These are phyloP conservation scores for Chlamydotis undulata DNA, from an alignment of 2,113 vertebrate species.

Conservation along the genomic window DNA sequence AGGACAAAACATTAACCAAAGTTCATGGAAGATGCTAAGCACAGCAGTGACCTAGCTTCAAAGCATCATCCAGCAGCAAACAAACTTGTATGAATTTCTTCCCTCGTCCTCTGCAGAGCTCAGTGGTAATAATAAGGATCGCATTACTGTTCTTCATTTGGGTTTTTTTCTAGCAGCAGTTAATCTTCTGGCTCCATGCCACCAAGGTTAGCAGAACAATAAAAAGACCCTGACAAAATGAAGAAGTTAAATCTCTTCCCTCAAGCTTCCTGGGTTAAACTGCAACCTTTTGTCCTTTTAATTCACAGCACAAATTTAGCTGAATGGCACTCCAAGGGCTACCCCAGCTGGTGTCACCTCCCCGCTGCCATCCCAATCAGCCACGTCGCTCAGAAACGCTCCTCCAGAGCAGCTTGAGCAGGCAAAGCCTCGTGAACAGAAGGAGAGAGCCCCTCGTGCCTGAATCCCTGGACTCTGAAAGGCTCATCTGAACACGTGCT, in stretches of 20 bases:
- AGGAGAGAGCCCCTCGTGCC: not conserved
- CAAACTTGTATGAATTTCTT: not conserved
- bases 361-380: not conserved
- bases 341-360: not conserved
- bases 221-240: not conserved
- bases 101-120: not conserved
- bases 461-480: not conserved
- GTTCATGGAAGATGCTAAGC: constrained; percentile 14
- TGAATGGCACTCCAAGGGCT: not conserved
- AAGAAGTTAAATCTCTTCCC: not conserved
- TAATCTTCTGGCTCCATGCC: not conserved
- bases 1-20: not conserved
- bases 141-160: not conserved
- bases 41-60: constrained; percentile 21
- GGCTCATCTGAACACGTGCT: not conserved
- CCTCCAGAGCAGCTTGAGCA: not conserved
- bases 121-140: not conserved
- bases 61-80: constrained; percentile 32
- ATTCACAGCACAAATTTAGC: not conserved
- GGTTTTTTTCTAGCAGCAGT: not conserved
- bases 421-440: not conserved
- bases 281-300: not conserved
- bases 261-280: not conserved
- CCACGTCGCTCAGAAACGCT: fast-evolving
- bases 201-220: not conserved